These are phyloP conservation scores for Polia nebulosa DNA, from an alignment of 2,888 invertebrate species.

Conservation along the genomic window DNA sequence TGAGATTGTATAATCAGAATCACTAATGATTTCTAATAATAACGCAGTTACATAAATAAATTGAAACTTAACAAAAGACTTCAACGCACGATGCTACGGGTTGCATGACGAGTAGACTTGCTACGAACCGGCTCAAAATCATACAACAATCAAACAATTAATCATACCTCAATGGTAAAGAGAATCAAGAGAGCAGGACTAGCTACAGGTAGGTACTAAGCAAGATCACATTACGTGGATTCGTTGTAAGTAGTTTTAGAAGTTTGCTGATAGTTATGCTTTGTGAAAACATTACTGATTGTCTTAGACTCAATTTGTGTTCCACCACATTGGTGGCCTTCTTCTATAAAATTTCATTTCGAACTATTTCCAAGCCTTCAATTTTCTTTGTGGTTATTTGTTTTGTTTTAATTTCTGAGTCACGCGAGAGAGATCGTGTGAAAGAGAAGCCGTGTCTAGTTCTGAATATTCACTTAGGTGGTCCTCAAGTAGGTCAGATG, in stretches of 20 bases:
- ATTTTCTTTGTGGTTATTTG: constrained; percentile 22
- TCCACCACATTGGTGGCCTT: background rate
- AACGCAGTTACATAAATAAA: constrained; percentile 41
- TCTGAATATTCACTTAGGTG: constrained; percentile 67
- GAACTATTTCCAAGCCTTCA: background rate
- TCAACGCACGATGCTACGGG: constrained; percentile 77
- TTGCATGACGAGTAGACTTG: constrained; percentile 47
- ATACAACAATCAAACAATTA: too few species aligned
- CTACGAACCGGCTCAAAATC: constrained; percentile 34
- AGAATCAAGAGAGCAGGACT: background rate
- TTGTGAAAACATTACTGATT: background rate
- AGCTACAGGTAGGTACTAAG: background rate
- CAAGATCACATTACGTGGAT: background rate
- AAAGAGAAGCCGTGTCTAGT: constrained; percentile 63
- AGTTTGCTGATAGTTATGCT: background rate
- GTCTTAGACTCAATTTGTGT: background rate
- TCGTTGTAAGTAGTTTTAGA: background rate
- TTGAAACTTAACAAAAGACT: constrained; percentile 78
- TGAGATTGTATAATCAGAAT: constrained; percentile 31
- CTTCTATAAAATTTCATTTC: background rate
- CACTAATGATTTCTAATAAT: constrained; percentile 37
- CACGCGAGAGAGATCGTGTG: constrained; percentile 54
- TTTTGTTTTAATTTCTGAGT: constrained; percentile 30
- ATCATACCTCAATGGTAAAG: too few species aligned
- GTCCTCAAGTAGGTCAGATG: constrained; percentile 45